Evolutionary conservation across 2,113 vertebrate species (phyloP).

Genomic region (Amphiprion percula): DNA sequence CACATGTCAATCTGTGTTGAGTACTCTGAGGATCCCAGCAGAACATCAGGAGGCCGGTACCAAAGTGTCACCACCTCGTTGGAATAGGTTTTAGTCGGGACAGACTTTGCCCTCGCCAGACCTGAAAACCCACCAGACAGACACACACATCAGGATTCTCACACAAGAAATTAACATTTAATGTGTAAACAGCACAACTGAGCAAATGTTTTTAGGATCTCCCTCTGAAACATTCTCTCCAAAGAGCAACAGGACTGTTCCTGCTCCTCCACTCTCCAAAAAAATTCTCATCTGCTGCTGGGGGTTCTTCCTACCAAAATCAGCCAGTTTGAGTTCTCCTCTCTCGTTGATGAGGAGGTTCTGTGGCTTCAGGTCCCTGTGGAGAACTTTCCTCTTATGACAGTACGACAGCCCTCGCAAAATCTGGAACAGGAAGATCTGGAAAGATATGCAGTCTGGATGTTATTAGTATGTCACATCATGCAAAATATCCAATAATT

Average conservation of each 20-base stretch:
- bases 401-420: conserved; percentile 97
- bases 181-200: too few relatives aligned
- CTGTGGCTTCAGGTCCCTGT: conserved; percentile 97
- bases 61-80: conserved; percentile 98
- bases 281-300: background rate
- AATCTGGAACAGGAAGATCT: conserved; percentile 99
- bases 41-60: conserved; percentile 97
- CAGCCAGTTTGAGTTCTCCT: conserved; percentile 97
- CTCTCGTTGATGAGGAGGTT: conserved; percentile 98
- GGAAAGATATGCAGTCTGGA: conserved; percentile 30
- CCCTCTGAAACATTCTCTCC: too few relatives aligned
- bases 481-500: too few relatives aligned
- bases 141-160: conserved; percentile 2
- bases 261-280: background rate
- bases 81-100: conserved; percentile 97
- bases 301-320: conserved; percentile 89
- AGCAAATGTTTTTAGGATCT: too few relatives aligned
- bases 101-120: conserved; percentile 95
- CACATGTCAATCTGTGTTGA: conserved; percentile 99
- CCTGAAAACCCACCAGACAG: conserved; percentile 79
- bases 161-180: background rate
- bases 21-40: conserved; percentile 96
- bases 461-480: conserved; percentile 10
- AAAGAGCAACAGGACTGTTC: too few relatives aligned
- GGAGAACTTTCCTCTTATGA: conserved; percentile 96